Percentiles rank a stretch among this genome's conserved stretches.
These are phyloP conservation scores for Pantherophis guttatus DNA, from an alignment of 2,113 vertebrate species.

Conservation along the genomic window DNA sequence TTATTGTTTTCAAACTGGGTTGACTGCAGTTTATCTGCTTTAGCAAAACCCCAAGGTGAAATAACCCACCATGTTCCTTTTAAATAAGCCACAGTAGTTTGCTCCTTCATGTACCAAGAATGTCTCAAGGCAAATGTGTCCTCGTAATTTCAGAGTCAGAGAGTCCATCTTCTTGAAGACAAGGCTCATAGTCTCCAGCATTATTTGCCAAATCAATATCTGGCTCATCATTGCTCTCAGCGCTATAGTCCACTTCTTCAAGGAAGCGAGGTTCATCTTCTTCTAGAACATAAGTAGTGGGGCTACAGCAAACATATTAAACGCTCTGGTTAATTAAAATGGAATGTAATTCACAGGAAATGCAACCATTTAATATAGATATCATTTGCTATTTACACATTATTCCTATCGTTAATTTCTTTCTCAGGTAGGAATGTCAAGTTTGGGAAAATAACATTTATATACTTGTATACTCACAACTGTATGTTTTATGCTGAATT, in stretches of 20 bases:
- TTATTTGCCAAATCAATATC: slow-evolving; percentile 77
- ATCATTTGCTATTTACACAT: not conserved
- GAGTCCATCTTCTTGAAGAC: slow-evolving; percentile 75
- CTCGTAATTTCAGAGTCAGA: slow-evolving; percentile 81
- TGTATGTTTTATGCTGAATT: not conserved
- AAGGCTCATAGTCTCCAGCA: slow-evolving; percentile 68
- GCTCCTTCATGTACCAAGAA: slow-evolving; percentile 47
- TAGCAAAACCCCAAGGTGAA: slow-evolving; percentile 56
- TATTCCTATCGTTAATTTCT: not conserved
- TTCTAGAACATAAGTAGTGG: slow-evolving; percentile 90
- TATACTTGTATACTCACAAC: not conserved
- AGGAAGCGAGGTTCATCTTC: slow-evolving; percentile 95
- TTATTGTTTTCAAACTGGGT: slow-evolving; percentile 68
- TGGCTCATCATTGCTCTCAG: slow-evolving; percentile 91
- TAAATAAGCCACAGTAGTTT: slow-evolving; percentile 50
- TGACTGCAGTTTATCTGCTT: slow-evolving; percentile 50
- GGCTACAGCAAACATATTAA: slow-evolving; percentile 69
- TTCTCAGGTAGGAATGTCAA: not conserved
- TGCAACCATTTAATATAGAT: not conserved
- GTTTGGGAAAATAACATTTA: not conserved
- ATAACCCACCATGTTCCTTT: slow-evolving; percentile 35
- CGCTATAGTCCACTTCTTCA: slow-evolving; percentile 98
- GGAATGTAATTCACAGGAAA: not conserved
- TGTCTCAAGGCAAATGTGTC: slow-evolving; percentile 66
- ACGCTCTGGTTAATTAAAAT: slow-evolving; percentile 25